Percentiles rank a stretch among this genome's conserved stretches.
Conservation (phyloP, 2,888 invertebrate genomes). For the Drosophila kuntzei region DNA sequence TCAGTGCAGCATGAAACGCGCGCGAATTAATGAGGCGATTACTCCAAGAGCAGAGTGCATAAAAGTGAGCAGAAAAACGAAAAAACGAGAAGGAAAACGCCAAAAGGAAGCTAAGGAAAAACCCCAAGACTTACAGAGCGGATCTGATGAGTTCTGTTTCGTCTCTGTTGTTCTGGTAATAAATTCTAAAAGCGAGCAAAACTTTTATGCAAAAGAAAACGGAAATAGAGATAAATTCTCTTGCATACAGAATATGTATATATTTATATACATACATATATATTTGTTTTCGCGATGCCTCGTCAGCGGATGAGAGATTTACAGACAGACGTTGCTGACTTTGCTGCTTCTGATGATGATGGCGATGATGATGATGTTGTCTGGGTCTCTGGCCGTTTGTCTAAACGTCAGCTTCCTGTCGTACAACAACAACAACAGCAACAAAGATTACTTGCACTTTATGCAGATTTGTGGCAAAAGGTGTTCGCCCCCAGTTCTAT, state of each 20-base stretch:
- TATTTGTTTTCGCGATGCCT: conserved; percentile 42
- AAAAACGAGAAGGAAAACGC: conserved; percentile 28
- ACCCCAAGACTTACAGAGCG: conserved; percentile 16
- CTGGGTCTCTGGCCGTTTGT: conserved; percentile 68
- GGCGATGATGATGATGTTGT: conserved; percentile 44
- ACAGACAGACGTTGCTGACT: conserved; percentile 52
- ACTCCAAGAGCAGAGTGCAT: conserved; percentile 61
- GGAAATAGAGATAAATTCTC: conserved; percentile 80
- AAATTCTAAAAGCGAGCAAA: conserved; percentile 65
- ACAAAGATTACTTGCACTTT: conserved; percentile 75
- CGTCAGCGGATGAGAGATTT: conserved; percentile 78
- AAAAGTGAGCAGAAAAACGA: conserved; percentile 25
- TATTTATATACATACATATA: conserved; percentile 25
- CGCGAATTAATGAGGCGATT: conserved; percentile 82
- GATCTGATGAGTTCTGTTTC: conserved; percentile 2
- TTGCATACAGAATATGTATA: conserved; percentile 22
- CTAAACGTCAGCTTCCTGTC: conserved; percentile 77
- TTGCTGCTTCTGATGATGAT: conserved; percentile 14
- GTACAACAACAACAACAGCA: conserved; percentile 15
- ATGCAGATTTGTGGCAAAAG: conserved; percentile 57
- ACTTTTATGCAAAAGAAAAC: conserved; percentile 77
- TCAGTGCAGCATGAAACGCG: conserved; percentile 79
- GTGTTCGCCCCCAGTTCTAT: conserved; percentile 46
- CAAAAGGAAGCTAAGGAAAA: conserved; percentile 29
- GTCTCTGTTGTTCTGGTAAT: conserved; percentile 38